Evolutionary conservation across 2,888 invertebrate genomes (phyloP), one percentile per base, ranked within the genome.

Genomic region (Campoplex nolae): DNA sequence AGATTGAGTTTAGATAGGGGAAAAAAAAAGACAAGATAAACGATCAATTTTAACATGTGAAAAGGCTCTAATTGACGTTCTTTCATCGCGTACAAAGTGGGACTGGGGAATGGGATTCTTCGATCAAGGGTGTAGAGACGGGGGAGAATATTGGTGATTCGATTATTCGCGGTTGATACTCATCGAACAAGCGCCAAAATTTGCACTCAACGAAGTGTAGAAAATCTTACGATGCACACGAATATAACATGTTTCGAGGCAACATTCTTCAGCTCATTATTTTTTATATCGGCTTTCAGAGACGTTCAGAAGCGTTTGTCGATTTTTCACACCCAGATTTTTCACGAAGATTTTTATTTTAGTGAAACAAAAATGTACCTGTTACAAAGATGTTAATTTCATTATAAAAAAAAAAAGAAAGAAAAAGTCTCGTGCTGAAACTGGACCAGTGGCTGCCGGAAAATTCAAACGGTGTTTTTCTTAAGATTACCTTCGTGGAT

Each of bases 131-230:
- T 28, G 58, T 4, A 58, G 45, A 45, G 58, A 58, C 7, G 28
- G 18, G 70, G 9, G 58, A 54, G 65, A 82, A 71, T 84, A 83
- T 87, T 73, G 79, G 48, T 87, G 76, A 80, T 83, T 87, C 48
- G 79, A 87, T 87, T 83, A 85, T 76, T 85, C 71, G 71, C 9
- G 62, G 28, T 83, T 76, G 32, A 80, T 67, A 56, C 70, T 83
- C 79, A 32, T 79, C 73, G 80, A 74, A 67, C 62, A 67, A 65
- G 62, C 38, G 71, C 48, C 68, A 67, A 71, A 42, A 65, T 42
- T 45, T 51, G 48, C 23, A 67, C 56, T 16, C 68, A 42, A 38
- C 23, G 28, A 70, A 67, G 45, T 18, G 11, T 70, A 62, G 42
- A 75, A 62, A 62, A 75, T 74, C 51, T 51, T 35, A 28, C 28